Base-by-base conservation (phyloP, 2,888 invertebrate species). In the Actias luna region DNA sequence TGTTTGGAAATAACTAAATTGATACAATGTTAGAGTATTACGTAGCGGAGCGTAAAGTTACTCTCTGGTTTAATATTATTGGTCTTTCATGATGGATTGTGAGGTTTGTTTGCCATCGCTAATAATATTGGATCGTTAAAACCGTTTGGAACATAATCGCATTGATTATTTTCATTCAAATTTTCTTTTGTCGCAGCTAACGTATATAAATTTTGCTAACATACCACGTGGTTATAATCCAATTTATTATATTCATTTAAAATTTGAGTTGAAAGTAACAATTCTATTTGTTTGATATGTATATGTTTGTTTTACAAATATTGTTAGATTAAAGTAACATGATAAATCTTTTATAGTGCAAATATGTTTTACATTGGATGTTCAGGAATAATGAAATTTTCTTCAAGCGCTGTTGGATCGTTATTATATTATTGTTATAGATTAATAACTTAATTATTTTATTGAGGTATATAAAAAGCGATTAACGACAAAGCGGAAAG, bases 1-100 rank as follows among this genome's bases (percentile, higher is more conserved):
- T 29, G 29, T 55, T 55, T 55, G 55, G 55, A n/a, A 29, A 55
- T 55, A 55, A 55, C 55, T 55, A 29, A 29, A 55, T 16, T 55
- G 55, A 55, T 55, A 55, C 29, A 55, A 55, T 29, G 29, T 29
- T 29, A 27, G 7, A 55, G 29, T 52, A 52, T 52, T 27, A 29
- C 25, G 52, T 29, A 52, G 29, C 29, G 16, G 52, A 29, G 52
- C 4, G 52, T 52, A 29, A 16, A 52, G 16, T 29, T 52, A 52
- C n/a, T 52, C 8, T 29, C 12, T 29, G 52, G 29, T 52, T 27
- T 29, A 29, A 46, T 46, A 22, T 46, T 46, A 46, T 46, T 10
- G 10, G 1, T 18, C 22, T 46, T 46, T 22, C 22, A 46, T 8
- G 46, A 50, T 22, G 46, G 22, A 50, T 50, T 25, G 22, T 50